These are phyloP conservation scores for Nymphalis io DNA, from an alignment of 1,140 invertebrate species.

Conservation along the genomic window DNA sequence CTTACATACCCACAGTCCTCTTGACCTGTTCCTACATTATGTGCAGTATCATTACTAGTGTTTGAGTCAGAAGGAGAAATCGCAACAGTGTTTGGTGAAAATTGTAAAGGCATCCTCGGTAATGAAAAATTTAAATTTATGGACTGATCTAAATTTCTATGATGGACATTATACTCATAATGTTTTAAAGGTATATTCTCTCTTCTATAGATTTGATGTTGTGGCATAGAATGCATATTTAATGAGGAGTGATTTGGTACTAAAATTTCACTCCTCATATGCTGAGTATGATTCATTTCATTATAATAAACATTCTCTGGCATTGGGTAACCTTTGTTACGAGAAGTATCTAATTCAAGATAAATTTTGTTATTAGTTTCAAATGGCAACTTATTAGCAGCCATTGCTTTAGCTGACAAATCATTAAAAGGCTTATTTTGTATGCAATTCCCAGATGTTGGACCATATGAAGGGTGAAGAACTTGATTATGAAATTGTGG, in stretches of 20 bases:
- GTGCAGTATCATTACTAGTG: conserved; percentile 68
- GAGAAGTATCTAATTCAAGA: conserved; percentile 61
- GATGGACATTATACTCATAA: conserved; percentile 61
- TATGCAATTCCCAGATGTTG: conserved; percentile 56
- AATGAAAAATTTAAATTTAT: conserved; percentile 58
- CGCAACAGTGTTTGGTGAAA: conserved; percentile 68
- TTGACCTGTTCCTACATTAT: conserved; percentile 58
- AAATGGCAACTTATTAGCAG: conserved; percentile 63
- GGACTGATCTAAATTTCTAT: conserved; percentile 55
- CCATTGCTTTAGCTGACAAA: conserved; percentile 51
- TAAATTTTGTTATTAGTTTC: conserved; percentile 64
- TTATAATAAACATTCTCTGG: conserved; percentile 62
- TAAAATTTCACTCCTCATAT: conserved; percentile 54
- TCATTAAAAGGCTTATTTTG: conserved; percentile 66
- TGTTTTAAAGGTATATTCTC: conserved; percentile 60
- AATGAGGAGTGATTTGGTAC: conserved; percentile 53
- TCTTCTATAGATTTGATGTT: conserved; percentile 66
- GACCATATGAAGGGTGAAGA: conserved; percentile 60
- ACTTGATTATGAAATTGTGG: conserved; percentile 59
- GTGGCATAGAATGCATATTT: conserved; percentile 56
- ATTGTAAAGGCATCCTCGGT: conserved; percentile 62
- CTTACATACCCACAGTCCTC: conserved; percentile 79
- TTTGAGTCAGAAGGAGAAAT: conserved; percentile 76
- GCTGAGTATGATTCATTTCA: conserved; percentile 53
- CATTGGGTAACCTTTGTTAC: conserved; percentile 54